These are phyloP conservation scores for Xyliphius kryptos DNA, from an alignment of 2,113 vertebrate species.

Conservation along the genomic window DNA sequence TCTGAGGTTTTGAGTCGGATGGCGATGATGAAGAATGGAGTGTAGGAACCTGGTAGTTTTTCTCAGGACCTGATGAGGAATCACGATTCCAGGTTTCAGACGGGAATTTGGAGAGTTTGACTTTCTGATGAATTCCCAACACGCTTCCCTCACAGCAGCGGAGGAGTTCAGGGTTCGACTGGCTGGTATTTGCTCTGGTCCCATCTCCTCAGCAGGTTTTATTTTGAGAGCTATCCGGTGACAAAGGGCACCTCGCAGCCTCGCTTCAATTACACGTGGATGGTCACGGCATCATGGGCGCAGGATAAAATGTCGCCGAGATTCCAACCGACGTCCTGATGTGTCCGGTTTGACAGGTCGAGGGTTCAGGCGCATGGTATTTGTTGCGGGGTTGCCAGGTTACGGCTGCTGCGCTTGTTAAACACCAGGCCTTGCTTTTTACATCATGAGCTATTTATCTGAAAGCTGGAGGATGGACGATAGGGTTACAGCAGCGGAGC, in stretches of 20 bases:
- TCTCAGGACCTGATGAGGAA: too few relatives aligned
- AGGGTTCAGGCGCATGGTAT: slow-evolving; percentile 68
- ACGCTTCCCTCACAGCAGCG: too few relatives aligned
- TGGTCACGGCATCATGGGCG: slow-evolving; percentile 60
- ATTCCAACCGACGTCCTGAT: slow-evolving; percentile 74
- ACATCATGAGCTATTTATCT: slow-evolving; percentile 97
- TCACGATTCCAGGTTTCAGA: too few relatives aligned
- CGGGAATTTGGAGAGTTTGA: too few relatives aligned
- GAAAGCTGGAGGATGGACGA: slow-evolving; percentile 82
- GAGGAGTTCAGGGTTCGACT: too few relatives aligned
- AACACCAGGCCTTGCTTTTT: slow-evolving; percentile 81
- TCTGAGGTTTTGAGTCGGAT: too few relatives aligned
- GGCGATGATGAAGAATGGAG: too few relatives aligned
- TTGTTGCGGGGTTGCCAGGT: slow-evolving; percentile 59
- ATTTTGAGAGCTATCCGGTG: slow-evolving; percentile 83
- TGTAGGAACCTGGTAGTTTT: too few relatives aligned
- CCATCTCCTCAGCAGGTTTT: slow-evolving; percentile 65
- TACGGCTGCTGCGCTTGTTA: slow-evolving; percentile 68
- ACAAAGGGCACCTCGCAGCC: slow-evolving; percentile 73
- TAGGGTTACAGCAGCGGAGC: slow-evolving; percentile 78
- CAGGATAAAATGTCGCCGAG: slow-evolving; percentile 61
- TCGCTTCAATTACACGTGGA: slow-evolving; percentile 78
- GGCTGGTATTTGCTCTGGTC: slow-evolving; percentile 62
- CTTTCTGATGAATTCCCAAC: too few relatives aligned
- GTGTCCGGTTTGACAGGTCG: slow-evolving; percentile 70